These are phyloP conservation scores for Tapirus indicus DNA, from an alignment of 2,797 vertebrate genomes.

Conservation along the genomic window DNA sequence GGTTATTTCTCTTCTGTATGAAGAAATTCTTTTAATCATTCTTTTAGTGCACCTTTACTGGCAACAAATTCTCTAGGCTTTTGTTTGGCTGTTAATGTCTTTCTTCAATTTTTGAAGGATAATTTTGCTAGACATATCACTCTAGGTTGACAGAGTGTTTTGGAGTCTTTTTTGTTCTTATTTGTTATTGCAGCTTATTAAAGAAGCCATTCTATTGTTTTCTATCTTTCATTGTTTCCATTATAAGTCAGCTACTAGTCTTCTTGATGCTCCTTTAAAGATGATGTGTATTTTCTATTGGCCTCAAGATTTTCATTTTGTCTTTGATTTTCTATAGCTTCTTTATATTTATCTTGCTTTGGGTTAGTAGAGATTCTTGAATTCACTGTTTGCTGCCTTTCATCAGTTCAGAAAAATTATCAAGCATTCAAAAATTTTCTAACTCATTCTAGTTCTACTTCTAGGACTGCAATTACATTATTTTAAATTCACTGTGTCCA, in stretches of 20 bases:
- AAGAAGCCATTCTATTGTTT: not conserved
- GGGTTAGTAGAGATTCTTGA: not conserved
- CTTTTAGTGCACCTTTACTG: not conserved
- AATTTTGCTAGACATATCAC: not conserved
- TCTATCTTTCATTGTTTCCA: not conserved
- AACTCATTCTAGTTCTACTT: not conserved
- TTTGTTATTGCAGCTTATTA: not conserved
- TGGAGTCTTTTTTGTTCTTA: not conserved
- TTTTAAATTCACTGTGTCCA: not conserved
- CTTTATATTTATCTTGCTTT: not conserved
- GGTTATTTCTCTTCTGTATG: not conserved
- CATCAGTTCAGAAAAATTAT: not conserved
- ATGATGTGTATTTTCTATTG: not conserved
- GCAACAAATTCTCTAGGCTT: not conserved
- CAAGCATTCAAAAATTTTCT: not conserved
- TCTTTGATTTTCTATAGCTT: slow-evolving; percentile 1
- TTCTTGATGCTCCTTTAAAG: not conserved
- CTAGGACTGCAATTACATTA: not conserved
- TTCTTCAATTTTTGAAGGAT: slow-evolving; percentile 3
- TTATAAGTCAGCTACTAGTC: slow-evolving; percentile 26
- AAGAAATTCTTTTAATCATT: not conserved
- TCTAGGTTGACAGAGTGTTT: not conserved
- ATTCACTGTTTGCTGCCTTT: not conserved
- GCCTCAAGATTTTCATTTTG: not conserved
- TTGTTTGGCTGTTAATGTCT: not conserved